Conservation (phyloP, 30 jellyfish, hydroid and myxozoan species). For the Aurelia sp. region DNA sequence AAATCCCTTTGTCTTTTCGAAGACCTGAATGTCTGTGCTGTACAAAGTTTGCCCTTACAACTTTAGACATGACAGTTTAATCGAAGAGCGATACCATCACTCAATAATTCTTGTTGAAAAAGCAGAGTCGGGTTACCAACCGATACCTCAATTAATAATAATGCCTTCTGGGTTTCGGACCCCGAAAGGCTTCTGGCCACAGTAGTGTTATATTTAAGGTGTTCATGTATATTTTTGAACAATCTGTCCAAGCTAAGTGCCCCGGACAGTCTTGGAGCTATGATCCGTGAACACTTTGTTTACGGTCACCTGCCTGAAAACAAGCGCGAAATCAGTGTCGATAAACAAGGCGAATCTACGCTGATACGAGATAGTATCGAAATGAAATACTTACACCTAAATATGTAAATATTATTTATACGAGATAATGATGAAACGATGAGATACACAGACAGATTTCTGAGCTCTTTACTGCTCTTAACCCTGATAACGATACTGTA, state of each 20-base stretch:
- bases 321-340: constrained; percentile 13
- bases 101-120: no score
- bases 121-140: no score
- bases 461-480: neutral
- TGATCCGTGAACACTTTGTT: constrained; percentile 35
- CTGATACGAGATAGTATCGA: neutral
- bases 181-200: no score
- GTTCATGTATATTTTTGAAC: neutral
- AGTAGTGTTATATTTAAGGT: neutral
- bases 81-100: no score
- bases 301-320: constrained; percentile 42
- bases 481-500: no score
- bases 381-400: neutral
- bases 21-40: no score
- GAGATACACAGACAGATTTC: neutral
- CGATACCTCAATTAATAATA: no score
- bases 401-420: neutral
- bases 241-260: neutral
- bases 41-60: no score
- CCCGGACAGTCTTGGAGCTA: constrained; percentile 6
- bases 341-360: neutral
- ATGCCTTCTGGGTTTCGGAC: no score
- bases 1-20: no score
- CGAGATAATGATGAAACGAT: constrained; percentile 7
- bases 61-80: no score